Evolutionary conservation across 2,888 invertebrate species (phyloP).

Genomic region (Pterobdella sp.): DNA sequence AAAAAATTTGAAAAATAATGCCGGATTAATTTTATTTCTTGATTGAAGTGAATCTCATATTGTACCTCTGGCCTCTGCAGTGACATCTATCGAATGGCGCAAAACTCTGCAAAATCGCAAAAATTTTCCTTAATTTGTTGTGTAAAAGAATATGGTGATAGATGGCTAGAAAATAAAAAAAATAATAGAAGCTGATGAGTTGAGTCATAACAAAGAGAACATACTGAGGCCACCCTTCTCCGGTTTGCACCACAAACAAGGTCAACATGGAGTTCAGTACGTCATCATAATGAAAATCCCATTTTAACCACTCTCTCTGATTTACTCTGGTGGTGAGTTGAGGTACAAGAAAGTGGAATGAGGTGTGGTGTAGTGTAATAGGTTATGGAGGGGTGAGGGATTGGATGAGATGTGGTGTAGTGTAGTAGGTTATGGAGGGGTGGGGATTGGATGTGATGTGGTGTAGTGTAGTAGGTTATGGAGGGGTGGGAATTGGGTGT

Average conservation of each 20-base stretch:
- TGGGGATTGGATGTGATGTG: not conserved
- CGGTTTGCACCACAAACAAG: constrained; percentile 96
- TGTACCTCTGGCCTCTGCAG: constrained; percentile 16
- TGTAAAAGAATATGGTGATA: not conserved
- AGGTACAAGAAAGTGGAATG: constrained; percentile 36
- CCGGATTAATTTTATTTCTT: no score
- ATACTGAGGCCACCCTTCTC: constrained; percentile 98
- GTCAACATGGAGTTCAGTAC: constrained; percentile 96
- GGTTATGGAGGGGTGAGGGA: not conserved
- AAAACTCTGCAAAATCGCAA: constrained; percentile 7
- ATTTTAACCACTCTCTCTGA: constrained; percentile 76
- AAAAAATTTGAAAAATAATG: no score
- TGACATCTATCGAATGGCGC: constrained; percentile 16
- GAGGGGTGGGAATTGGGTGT: not conserved
- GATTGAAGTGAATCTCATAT: no score
- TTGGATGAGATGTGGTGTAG: not conserved
- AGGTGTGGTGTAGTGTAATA: not conserved
- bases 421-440: not conserved
- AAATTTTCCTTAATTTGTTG: not conserved
- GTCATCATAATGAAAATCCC: constrained; percentile 96
- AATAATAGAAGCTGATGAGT: no score
- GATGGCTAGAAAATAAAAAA: not conserved
- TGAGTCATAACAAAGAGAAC: constrained; percentile 48
- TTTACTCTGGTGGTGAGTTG: constrained; percentile 69
- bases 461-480: not conserved